These are phyloP conservation scores for Aphyosemion australe DNA, from an alignment of 2,113 vertebrate species.

Conservation along the genomic window DNA sequence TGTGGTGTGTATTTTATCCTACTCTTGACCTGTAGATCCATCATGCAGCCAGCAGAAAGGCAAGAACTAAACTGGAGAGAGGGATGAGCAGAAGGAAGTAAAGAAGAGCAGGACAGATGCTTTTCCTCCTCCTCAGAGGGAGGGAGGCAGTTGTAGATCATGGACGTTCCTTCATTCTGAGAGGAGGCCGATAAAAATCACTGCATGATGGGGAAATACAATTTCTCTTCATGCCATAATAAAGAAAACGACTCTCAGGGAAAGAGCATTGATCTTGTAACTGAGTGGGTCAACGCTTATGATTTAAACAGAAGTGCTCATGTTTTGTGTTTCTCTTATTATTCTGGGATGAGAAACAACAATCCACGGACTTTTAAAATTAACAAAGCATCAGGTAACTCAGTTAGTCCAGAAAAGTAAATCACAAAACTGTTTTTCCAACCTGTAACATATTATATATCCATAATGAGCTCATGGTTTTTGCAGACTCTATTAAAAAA, in stretches of 20 bases:
- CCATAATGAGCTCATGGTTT: too few relatives aligned
- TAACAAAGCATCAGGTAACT: too few relatives aligned
- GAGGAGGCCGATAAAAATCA: constrained; percentile 16
- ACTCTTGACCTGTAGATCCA: constrained; percentile 61
- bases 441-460: too few relatives aligned
- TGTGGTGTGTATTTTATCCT: constrained; percentile 37
- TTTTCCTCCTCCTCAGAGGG: background rate
- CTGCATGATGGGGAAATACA: constrained; percentile 4
- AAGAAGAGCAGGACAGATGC: background rate
- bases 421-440: too few relatives aligned
- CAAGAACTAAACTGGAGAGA: constrained; percentile 55
- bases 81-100: background rate
- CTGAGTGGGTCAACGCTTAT: constrained; percentile 16
- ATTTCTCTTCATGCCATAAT: constrained; percentile 3
- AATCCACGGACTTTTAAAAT: background rate
- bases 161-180: constrained; percentile 18
- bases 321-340: constrained; percentile 9
- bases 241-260: background rate
- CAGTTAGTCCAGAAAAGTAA: too few relatives aligned
- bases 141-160: constrained; percentile 9
- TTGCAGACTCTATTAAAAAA: too few relatives aligned
- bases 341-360: background rate
- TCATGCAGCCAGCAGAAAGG: constrained; percentile 42
- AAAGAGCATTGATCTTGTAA: background rate
- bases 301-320: background rate